Conservation (phyloP, 2,113 vertebrate genomes). For the Campylorhamphus procurvoides region DNA sequence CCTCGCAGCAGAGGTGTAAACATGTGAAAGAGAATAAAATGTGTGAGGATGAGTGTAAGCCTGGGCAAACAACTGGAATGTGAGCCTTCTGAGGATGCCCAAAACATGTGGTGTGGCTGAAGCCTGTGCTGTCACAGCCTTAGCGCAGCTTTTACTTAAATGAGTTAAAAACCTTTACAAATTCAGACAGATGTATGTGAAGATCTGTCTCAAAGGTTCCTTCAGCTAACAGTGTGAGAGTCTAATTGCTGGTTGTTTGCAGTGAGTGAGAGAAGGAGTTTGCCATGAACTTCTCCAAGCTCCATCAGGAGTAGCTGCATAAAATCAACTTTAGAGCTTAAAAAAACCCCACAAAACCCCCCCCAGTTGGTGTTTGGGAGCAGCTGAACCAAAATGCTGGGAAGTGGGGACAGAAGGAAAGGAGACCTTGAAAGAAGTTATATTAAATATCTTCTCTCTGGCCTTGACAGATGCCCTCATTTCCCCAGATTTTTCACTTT, state of each 20-base stretch:
- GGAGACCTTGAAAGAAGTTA: neutral
- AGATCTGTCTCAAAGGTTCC: neutral
- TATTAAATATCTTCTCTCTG: neutral
- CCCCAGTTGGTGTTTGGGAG: neutral
- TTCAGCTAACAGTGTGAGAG: neutral
- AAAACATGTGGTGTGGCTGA: neutral
- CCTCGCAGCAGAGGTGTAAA: neutral
- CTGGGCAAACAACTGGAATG: neutral
- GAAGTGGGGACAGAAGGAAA: neutral
- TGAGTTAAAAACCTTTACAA: neutral
- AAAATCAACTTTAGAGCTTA: neutral
- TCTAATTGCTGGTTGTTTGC: neutral
- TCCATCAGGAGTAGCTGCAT: neutral
- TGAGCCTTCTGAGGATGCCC: neutral
- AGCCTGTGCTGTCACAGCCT: neutral
- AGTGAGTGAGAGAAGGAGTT: neutral
- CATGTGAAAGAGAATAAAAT: neutral
- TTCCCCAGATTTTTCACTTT: neutral
- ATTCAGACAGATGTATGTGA: accelerated
- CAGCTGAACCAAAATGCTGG: neutral
- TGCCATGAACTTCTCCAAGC: neutral
- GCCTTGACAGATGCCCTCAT: neutral
- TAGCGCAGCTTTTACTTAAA: neutral
- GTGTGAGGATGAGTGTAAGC: neutral
- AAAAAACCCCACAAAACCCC: neutral